A percentile compares a stretch with the other conserved stretches of the same genome.
These are phyloP conservation scores for Prolemur simus DNA, from an alignment of 2,113 vertebrate genomes.

Conservation along the genomic window DNA sequence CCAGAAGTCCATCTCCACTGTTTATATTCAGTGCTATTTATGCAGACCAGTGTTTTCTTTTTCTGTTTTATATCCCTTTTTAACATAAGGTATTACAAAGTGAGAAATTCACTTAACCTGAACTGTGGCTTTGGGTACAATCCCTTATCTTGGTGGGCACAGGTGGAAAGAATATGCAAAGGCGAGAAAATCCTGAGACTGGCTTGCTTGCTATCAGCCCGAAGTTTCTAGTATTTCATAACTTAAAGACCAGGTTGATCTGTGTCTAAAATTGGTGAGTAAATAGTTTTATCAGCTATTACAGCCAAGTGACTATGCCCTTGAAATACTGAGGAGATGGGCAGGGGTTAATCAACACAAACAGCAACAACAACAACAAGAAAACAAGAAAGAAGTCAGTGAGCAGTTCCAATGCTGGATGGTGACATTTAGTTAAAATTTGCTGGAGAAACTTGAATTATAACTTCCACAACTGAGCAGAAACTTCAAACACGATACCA, in stretches of 20 bases:
- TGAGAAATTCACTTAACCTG: neutral
- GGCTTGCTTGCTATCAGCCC: too few relatives aligned
- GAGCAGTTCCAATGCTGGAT: neutral
- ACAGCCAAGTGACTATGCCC: neutral
- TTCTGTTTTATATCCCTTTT: neutral
- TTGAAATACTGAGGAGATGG: neutral
- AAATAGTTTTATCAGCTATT: neutral
- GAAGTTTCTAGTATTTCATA: neutral
- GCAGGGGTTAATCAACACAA: neutral
- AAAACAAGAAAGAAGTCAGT: too few relatives aligned
- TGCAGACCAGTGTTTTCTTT: neutral
- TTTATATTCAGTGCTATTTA: slow-evolving; percentile 33
- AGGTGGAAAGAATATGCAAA: neutral
- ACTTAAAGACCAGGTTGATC: neutral
- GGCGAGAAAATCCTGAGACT: too few relatives aligned
- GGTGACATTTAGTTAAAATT: neutral
- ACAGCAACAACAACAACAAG: neutral
- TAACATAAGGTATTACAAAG: neutral
- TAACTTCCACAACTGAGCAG: neutral
- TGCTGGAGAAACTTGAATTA: neutral
- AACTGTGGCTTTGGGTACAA: too few relatives aligned
- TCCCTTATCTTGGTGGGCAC: neutral
- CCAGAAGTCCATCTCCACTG: slow-evolving; percentile 4
- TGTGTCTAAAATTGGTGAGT: neutral
- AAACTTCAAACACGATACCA: accelerated